Percentiles rank a stretch among this genome's conserved stretches.
Conservation (phyloP, 2,888 invertebrate species). For the Eupeodes luniger region DNA sequence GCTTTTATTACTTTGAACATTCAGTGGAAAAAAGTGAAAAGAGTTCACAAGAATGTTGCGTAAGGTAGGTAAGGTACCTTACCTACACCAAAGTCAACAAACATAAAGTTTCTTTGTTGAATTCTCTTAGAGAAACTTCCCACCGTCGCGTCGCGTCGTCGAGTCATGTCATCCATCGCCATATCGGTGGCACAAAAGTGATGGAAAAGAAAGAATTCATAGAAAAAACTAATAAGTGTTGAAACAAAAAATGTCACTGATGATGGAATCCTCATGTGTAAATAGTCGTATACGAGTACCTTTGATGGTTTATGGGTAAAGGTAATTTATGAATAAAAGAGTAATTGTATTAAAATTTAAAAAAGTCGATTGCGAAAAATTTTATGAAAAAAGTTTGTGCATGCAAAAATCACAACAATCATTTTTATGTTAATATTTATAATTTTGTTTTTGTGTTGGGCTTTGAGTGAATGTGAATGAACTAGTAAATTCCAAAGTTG, state of each 20-base stretch:
- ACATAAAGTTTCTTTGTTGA: conserved; percentile 50
- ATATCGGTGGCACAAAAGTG: neutral
- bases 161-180: too few species aligned
- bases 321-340: conserved; percentile 40
- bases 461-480: conserved; percentile 24
- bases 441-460: neutral
- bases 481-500: neutral
- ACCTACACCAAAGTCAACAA: conserved; percentile 38
- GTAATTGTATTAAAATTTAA: conserved; percentile 45
- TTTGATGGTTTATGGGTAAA: too few species aligned
- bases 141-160: neutral
- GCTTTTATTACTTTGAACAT: conserved; percentile 6
- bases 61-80: conserved; percentile 59
- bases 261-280: neutral
- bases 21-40: conserved; percentile 63
- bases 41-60: conserved; percentile 73
- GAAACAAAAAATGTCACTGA: conserved; percentile 28
- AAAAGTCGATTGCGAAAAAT: conserved; percentile 26
- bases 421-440: conserved; percentile 28
- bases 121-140: conserved; percentile 61
- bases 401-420: conserved; percentile 39
- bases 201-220: conserved; percentile 19
- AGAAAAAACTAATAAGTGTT: conserved; percentile 1
- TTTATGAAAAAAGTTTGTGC: neutral
- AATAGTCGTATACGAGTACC: neutral